Conservation (phyloP, 1,140 invertebrate genomes). For the Drosophila subobscura region DNA sequence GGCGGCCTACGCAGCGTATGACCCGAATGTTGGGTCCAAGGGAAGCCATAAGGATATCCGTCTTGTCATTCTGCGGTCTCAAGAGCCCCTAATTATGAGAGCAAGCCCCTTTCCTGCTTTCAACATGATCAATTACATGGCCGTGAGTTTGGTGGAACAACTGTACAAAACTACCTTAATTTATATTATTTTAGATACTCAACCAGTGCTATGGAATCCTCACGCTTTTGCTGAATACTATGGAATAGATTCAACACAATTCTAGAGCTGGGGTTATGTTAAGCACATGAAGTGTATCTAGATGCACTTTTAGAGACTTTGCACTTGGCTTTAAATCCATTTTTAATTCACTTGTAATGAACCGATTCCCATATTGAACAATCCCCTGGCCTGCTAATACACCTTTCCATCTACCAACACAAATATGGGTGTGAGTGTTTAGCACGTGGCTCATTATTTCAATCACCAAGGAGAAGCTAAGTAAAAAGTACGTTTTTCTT, state of each 20-base stretch:
- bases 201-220: constrained; percentile 62
- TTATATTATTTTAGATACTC: constrained; percentile 30
- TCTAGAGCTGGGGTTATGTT: too few species aligned
- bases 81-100: constrained; percentile 28
- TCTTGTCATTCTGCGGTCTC: constrained; percentile 44
- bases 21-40: constrained; percentile 5
- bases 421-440: too few species aligned
- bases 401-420: too few species aligned
- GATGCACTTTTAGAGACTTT: too few species aligned
- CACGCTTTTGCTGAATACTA: constrained; percentile 46
- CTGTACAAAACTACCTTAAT: too few species aligned
- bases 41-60: constrained; percentile 19
- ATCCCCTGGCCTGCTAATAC: too few species aligned
- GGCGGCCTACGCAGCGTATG: constrained; percentile 49
- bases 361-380: too few species aligned
- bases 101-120: constrained; percentile 46
- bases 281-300: too few species aligned
- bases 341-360: too few species aligned
- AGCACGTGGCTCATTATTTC: too few species aligned
- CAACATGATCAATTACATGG: constrained; percentile 47
- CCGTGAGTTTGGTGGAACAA: constrained; percentile 15
- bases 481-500: not conserved
- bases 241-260: constrained; percentile 30
- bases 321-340: too few species aligned
- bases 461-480: constrained; percentile 19